phyloP scores from a whole-genome alignment of 1,140 invertebrate species.

The Chrysopa pallens region DNA sequence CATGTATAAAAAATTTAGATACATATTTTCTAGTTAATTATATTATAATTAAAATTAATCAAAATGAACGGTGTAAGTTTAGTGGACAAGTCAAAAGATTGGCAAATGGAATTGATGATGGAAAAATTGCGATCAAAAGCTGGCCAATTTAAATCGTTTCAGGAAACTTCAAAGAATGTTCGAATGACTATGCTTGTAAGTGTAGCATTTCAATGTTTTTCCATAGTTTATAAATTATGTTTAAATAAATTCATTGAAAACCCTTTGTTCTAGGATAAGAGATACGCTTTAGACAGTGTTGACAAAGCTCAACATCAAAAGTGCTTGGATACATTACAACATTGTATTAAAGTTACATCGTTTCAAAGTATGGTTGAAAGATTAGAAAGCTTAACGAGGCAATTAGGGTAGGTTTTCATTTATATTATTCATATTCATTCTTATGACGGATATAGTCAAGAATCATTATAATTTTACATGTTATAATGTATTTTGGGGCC shows the following conservation, averaged over 20 bases:
- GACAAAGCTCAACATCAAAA: constrained; percentile 74
- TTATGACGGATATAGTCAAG: no score
- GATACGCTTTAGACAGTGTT: constrained; percentile 59
- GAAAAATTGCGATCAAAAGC: constrained; percentile 64
- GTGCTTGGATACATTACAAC: constrained; percentile 80
- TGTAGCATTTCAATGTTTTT: constrained; percentile 5
- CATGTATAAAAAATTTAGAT: no score
- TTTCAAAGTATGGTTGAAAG: constrained; percentile 82
- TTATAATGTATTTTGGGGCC: no score
- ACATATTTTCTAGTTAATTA: no score
- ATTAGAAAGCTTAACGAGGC: constrained; percentile 74
- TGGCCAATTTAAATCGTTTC: constrained; percentile 54
- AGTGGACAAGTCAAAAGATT: constrained; percentile 43
- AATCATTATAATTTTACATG: no score
- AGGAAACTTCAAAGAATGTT: constrained; percentile 69
- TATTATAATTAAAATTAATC: no score
- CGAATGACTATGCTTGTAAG: constrained; percentile 65
- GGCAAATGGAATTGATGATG: constrained; percentile 69
- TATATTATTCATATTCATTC: no score
- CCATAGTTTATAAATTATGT: background rate
- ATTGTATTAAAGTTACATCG: constrained; percentile 84
- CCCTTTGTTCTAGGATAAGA: constrained; percentile 48
- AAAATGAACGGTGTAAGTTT: no score
- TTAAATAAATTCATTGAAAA: background rate
- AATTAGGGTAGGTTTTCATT: constrained; percentile 45